Evolutionary conservation across 64 coral and sea anemone genomes (phyloP).

Genomic region (Porites australiensis): DNA sequence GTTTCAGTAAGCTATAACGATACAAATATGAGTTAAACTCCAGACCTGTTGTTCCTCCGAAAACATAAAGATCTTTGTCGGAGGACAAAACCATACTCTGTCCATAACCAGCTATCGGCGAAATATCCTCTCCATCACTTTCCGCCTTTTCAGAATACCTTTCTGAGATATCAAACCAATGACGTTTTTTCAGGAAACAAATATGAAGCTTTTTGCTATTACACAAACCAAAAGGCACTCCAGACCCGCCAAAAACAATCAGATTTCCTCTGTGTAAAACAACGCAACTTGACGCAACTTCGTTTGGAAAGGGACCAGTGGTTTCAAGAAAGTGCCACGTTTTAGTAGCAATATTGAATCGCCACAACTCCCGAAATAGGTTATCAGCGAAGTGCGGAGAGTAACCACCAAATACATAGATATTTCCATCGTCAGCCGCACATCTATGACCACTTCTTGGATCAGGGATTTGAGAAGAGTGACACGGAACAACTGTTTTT

Average conservation of each 20-base stretch:
- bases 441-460: slow-evolving; percentile 98
- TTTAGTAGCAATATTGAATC: slow-evolving; percentile 79
- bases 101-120: slow-evolving; percentile 89
- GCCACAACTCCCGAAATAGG: slow-evolving; percentile 92
- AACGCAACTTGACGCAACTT: slow-evolving; percentile 91
- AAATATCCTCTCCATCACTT: slow-evolving; percentile 49
- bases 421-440: slow-evolving; percentile 79
- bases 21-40: slow-evolving; percentile 82
- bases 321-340: slow-evolving; percentile 73
- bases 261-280: slow-evolving; percentile 76
- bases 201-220: slow-evolving; percentile 91
- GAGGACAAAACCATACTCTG: slow-evolving; percentile 89
- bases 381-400: slow-evolving; percentile 72
- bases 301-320: slow-evolving; percentile 68
- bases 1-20: slow-evolving; percentile 66
- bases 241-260: slow-evolving; percentile 95
- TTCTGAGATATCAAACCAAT: slow-evolving; percentile 68
- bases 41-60: slow-evolving; percentile 93
- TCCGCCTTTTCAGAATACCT: slow-evolving; percentile 15
- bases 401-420: slow-evolving; percentile 96
- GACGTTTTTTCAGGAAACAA: slow-evolving; percentile 60
- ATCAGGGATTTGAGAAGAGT: slow-evolving; percentile 38
- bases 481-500: slow-evolving; percentile 40
- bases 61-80: slow-evolving; percentile 86
- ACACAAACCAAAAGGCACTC: slow-evolving; percentile 86